Percentiles rank a stretch among this genome's conserved stretches.
Evolutionary conservation across 2,888 invertebrate genomes (phyloP).

Genomic region (Tenthredo notha): DNA sequence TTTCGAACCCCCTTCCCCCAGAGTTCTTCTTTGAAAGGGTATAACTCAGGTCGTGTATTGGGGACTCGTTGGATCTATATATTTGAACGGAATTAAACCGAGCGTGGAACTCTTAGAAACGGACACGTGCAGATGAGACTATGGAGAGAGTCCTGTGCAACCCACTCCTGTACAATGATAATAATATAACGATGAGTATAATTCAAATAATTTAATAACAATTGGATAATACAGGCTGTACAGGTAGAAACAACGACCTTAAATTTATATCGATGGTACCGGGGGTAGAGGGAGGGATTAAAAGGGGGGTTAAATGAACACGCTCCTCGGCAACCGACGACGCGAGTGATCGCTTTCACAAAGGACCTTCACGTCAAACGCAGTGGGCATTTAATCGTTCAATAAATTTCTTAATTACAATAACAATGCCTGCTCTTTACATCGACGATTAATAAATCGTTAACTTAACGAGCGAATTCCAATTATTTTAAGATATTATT

Average conservation of each 20-base stretch:
- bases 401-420: neutral
- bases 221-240: neutral
- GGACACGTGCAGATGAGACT: conserved; percentile 18
- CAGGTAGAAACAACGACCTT: neutral
- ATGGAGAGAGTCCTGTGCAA: neutral
- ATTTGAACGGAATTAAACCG: conserved; percentile 21
- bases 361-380: neutral
- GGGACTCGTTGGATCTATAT: neutral
- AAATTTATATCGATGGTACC: neutral
- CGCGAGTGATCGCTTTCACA: neutral
- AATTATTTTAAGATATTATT: too few species aligned
- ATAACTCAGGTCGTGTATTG: neutral
- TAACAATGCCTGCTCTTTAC: neutral
- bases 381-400: neutral
- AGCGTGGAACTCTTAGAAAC: neutral
- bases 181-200: neutral
- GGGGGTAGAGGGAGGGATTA: too few species aligned
- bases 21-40: conserved; percentile 1
- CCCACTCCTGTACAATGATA: neutral
- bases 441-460: too few species aligned
- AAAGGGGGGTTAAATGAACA: neutral
- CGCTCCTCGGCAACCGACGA: neutral
- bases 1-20: neutral
- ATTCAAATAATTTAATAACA: neutral
- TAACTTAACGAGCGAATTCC: too few species aligned